Evolutionary conservation across 2,113 vertebrate species (phyloP), one percentile per base, ranked within the genome.

Genomic region (Ariopsis seemanni): DNA sequence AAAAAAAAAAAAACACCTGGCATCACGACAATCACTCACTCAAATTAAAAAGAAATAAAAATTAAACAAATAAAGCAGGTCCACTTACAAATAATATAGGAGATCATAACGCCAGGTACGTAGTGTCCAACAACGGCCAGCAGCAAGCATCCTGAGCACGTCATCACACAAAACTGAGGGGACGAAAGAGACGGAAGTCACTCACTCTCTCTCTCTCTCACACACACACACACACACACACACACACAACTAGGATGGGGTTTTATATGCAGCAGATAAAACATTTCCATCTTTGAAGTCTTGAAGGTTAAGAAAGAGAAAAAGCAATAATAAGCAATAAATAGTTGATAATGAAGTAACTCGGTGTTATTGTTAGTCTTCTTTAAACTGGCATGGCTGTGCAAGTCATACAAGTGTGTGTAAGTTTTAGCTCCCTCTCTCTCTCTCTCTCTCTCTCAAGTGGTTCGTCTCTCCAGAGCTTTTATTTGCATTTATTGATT

Each of bases 31-130:
- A 34, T 72, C 20, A 7, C 34, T 75, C 2, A 1, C 3, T 20
- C 25, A 42, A 42, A 42, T 25, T 11, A 50, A 22, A 11, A 0
- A 25, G 2, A 50, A 34, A 34, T 34, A 34, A 20, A 20, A 42
- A 42, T 72, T 0, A 2, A 2, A 67, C 27, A 4, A 30, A 79
- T n/a, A 79, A 1, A 34, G 69, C n/a, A 34, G 10, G 11, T 27
- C 88, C 92, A 96, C 98, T 99, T 94, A 99, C 98, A 95, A 91
- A 99, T 95, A 84, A 99, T 99, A 92, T 99, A 99, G 89, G 97
- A 98, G 93, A 99, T 99, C 98, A 99, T 99, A 92, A 99, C 97
- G 93, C 98, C 98, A 11, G 98, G 98, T 91, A 99, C 95, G 92
- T 99, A 99, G 94, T 99, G 98, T 90, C 98, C 98, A 83, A 99